phyloP scores from a whole-genome alignment of 1,140 invertebrate genomes.

The Cotesia vestalis region DNA sequence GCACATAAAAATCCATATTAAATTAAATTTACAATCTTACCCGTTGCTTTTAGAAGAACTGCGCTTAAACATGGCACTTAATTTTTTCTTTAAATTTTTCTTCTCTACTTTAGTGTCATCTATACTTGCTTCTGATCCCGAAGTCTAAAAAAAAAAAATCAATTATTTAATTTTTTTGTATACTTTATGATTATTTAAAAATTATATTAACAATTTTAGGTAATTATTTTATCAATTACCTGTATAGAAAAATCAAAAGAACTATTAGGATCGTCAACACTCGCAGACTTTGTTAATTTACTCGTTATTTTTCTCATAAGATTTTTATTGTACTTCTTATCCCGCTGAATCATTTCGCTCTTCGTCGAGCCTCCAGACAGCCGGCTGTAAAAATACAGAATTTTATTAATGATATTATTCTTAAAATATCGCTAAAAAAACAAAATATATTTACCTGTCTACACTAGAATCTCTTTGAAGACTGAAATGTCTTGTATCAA shows the following conservation, averaged over 20 bases:
- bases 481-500: conserved; percentile 64
- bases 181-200: too few relatives aligned
- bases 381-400: conserved; percentile 66
- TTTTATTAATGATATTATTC: conserved; percentile 27
- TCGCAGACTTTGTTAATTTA: conserved; percentile 84
- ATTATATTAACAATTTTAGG: not conserved
- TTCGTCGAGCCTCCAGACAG: conserved; percentile 85
- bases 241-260: conserved; percentile 68
- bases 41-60: conserved; percentile 73
- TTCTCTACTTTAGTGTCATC: conserved; percentile 73
- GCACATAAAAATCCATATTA: not conserved
- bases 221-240: conserved; percentile 47
- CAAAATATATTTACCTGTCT: conserved; percentile 69
- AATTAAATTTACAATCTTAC: conserved; percentile 57
- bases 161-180: not conserved
- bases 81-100: conserved; percentile 79
- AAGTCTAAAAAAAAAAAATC: conserved; percentile 67
- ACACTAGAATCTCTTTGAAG: conserved; percentile 75
- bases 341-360: conserved; percentile 77
- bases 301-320: conserved; percentile 82
- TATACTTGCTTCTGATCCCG: conserved; percentile 80
- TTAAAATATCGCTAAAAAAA: conserved; percentile 33
- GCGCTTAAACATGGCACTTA: conserved; percentile 85
- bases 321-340: conserved; percentile 83
- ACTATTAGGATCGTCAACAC: conserved; percentile 75